Conservation (phyloP, 2,888 invertebrate species). For the Aphidoletes aphidimyza region DNA sequence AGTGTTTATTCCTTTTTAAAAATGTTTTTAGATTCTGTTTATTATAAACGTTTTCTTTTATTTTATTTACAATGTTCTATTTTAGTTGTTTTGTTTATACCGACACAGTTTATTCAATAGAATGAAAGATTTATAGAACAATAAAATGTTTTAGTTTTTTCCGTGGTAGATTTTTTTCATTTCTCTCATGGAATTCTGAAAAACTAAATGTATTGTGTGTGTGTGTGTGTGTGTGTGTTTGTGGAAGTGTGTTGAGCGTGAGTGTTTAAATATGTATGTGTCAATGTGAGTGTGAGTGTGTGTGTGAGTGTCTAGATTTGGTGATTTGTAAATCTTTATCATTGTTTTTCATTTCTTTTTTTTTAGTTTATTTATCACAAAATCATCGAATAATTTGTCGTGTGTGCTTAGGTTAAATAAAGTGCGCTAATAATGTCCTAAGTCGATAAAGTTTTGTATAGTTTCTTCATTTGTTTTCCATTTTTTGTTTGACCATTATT, state of each 20-base stretch:
- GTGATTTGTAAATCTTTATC: background rate
- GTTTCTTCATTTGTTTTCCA: background rate
- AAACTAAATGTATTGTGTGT: background rate
- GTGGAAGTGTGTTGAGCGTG: background rate
- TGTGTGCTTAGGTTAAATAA: slow-evolving; percentile 50
- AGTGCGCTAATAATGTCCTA: slow-evolving; percentile 12
- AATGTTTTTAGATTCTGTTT: background rate
- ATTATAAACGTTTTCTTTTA: slow-evolving; percentile 10
- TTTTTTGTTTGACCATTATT: background rate
- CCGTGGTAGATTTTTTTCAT: background rate
- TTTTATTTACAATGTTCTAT: slow-evolving; percentile 30
- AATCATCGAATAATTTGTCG: slow-evolving; percentile 14
- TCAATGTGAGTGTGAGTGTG: background rate
- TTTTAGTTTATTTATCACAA: background rate
- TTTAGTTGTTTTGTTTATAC: background rate
- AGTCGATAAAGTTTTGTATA: background rate
- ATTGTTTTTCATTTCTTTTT: background rate
- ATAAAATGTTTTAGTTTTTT: background rate
- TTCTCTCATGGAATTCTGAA: background rate
- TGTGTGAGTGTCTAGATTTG: background rate
- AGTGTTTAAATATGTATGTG: background rate
- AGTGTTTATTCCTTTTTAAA: background rate
- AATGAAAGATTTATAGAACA: slow-evolving; percentile 22
- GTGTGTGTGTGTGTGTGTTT: slow-evolving; percentile 9
- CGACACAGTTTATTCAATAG: slow-evolving; percentile 47